Conservation (phyloP, 2,797 vertebrate species). For the Hippocampus kuda region DNA sequence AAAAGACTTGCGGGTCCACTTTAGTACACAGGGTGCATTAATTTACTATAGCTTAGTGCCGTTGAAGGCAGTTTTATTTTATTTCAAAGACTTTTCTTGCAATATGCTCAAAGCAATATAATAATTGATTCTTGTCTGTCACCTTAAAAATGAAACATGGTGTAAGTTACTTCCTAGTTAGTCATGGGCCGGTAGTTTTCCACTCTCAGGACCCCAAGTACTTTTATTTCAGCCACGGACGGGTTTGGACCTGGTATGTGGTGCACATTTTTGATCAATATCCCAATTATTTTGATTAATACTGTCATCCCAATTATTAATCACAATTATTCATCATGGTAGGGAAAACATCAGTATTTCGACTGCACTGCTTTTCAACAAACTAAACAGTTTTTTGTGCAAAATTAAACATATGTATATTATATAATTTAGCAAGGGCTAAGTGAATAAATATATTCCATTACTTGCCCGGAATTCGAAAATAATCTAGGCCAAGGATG, state of each 20-base stretch:
- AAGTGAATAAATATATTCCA: too few relatives aligned
- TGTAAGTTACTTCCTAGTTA: slow-evolving; percentile 23
- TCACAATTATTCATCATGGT: too few relatives aligned
- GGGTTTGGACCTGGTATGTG: background rate
- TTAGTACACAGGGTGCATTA: slow-evolving; percentile 49
- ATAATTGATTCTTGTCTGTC: slow-evolving; percentile 40
- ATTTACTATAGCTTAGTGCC: slow-evolving; percentile 51
- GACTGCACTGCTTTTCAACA: too few relatives aligned
- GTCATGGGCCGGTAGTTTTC: slow-evolving; percentile 33
- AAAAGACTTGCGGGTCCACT: slow-evolving; percentile 41
- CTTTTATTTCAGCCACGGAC: slow-evolving; percentile 14
- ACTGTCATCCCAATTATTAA: too few relatives aligned
- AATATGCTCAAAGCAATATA: slow-evolving; percentile 68
- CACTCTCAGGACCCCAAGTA: slow-evolving; percentile 36
- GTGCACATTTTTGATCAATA: too few relatives aligned
- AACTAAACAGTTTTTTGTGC: too few relatives aligned
- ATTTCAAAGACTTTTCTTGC: slow-evolving; percentile 58
- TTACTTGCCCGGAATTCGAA: too few relatives aligned
- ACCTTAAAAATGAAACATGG: slow-evolving; percentile 50
- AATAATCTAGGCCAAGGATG: too few relatives aligned
- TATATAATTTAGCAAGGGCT: too few relatives aligned
- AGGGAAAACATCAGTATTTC: too few relatives aligned
- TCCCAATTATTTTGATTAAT: too few relatives aligned
- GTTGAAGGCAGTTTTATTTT: slow-evolving; percentile 40
- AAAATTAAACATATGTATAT: too few relatives aligned